Evolutionary conservation across 2,113 vertebrate genomes (phyloP).

Genomic region (Gavialis gangeticus): DNA sequence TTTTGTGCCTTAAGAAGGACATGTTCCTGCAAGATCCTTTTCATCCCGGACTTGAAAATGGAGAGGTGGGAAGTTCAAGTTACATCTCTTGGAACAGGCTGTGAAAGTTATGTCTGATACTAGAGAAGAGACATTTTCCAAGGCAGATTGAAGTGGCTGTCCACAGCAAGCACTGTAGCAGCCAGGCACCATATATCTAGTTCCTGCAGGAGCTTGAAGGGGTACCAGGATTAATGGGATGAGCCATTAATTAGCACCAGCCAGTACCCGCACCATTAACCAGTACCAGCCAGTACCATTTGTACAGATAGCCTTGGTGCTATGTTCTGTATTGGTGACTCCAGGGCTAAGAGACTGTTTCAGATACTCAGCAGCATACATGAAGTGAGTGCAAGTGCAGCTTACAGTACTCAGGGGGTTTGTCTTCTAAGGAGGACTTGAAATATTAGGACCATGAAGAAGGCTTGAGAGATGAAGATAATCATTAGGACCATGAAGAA

Average conservation of each 20-base stretch:
- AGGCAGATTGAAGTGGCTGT: not conserved
- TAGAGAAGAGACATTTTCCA: not conserved
- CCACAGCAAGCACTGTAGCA: not conserved
- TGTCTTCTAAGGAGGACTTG: too few species aligned
- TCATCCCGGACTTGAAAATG: slow-evolving; percentile 12
- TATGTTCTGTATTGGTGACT: not conserved
- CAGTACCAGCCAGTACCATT: not conserved
- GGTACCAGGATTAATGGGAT: too few species aligned
- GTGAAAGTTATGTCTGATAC: not conserved
- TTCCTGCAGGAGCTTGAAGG: too few species aligned
- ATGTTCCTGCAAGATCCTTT: not conserved
- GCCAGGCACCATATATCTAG: not conserved
- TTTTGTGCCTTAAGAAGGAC: not conserved
- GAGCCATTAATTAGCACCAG: too few species aligned
- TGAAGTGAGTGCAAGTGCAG: not conserved
- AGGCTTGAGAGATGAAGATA: too few species aligned
- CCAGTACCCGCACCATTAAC: too few species aligned
- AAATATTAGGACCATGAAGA: too few species aligned
- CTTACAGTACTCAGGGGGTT: too few species aligned
- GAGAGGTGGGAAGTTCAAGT: not conserved
- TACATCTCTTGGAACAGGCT: not conserved
- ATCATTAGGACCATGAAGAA: too few species aligned
- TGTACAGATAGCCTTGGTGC: not conserved
- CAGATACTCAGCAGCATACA: not conserved
- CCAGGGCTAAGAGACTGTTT: not conserved